Evolutionary conservation across 2,113 vertebrate genomes (phyloP).

Genomic region (Gallinago jamesoni): DNA sequence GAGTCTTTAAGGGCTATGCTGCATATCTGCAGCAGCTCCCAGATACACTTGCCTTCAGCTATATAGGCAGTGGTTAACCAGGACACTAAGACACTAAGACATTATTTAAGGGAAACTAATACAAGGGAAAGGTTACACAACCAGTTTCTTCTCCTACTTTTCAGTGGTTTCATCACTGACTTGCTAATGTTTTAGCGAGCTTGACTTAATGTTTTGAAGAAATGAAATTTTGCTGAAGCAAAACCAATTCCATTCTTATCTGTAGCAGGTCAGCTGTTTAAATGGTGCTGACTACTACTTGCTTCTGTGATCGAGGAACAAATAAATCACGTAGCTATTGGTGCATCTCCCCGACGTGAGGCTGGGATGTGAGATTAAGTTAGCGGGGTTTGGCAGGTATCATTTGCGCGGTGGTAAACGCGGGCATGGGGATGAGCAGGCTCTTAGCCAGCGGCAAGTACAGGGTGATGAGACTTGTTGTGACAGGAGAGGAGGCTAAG

Average conservation of each 20-base stretch:
- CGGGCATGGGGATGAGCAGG: neutral
- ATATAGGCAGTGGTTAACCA: neutral
- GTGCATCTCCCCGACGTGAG: neutral
- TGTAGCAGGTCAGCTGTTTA: neutral
- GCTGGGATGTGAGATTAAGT: neutral
- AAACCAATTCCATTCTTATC: neutral
- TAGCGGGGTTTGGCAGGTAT: neutral
- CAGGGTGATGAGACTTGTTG: neutral
- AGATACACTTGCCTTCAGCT: neutral
- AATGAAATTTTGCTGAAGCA: neutral
- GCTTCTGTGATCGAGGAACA: neutral
- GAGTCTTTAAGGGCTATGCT: neutral
- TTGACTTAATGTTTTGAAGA: neutral
- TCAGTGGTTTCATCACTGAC: neutral
- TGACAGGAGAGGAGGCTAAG: constrained; percentile 1
- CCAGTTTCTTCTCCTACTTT: neutral
- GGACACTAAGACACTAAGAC: neutral
- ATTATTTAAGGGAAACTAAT: neutral
- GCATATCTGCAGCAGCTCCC: neutral
- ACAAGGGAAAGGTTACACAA: neutral
- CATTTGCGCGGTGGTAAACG: neutral
- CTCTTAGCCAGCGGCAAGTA: neutral
- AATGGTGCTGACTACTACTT: neutral
- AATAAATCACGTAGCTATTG: neutral
- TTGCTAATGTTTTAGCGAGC: neutral